A percentile compares a stretch with the other conserved stretches of the same genome.
These are phyloP conservation scores for Lasioglossum baleicum DNA, from an alignment of 1,140 invertebrate genomes.

Conservation along the genomic window DNA sequence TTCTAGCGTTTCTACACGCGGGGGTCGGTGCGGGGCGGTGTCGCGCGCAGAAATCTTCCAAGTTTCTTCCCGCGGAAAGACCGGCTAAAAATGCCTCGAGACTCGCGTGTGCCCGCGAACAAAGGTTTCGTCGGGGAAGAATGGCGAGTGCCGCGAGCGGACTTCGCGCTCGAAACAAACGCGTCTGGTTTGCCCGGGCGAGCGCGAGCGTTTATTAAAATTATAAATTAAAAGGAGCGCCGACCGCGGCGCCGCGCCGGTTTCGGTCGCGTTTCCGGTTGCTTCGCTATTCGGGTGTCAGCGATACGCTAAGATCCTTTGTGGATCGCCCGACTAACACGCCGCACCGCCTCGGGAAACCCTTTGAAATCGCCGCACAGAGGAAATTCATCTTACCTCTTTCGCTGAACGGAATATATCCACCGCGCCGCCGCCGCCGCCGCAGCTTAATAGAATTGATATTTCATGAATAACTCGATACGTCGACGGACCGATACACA, in stretches of 20 bases:
- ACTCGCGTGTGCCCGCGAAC: not conserved
- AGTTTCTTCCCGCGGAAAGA: not conserved
- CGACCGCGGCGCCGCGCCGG: not conserved
- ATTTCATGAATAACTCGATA: slow-evolving; percentile 1
- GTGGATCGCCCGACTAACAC: not conserved
- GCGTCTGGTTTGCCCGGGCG: not conserved
- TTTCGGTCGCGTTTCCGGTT: not conserved
- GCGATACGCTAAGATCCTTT: not conserved
- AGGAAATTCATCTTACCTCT: not conserved
- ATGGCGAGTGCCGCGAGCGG: not conserved
- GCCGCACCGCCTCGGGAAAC: not conserved
- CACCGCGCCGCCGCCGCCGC: not conserved
- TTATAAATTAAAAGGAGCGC: slow-evolving; percentile 36
- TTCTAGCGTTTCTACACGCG: not conserved
- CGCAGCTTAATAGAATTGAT: not conserved
- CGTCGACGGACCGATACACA: not conserved
- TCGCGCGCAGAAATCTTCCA: not conserved
- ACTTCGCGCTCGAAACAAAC: not conserved
- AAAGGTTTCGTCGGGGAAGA: not conserved
- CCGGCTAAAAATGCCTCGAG: slow-evolving; percentile 16
- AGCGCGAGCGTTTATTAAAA: slow-evolving; percentile 30
- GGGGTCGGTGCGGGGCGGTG: not conserved
- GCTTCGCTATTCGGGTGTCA: not conserved
- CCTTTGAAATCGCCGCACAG: not conserved
- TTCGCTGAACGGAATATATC: not conserved